Conservation (phyloP, 2,113 vertebrate genomes). For the Amblyornis subalaris region DNA sequence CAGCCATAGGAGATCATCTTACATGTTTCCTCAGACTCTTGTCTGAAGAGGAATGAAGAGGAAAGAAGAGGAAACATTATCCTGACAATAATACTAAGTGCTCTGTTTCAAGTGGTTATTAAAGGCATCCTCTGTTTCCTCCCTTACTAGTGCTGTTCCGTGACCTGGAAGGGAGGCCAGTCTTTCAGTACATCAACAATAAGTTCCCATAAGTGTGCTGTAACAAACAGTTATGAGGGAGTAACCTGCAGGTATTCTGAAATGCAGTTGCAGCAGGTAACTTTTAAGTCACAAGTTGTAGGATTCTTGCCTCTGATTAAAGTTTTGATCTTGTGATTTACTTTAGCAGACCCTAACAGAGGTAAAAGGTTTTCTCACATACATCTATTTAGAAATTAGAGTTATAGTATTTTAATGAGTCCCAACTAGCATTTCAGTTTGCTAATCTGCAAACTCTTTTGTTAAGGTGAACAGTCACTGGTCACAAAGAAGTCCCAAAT, state of each 20-base stretch:
- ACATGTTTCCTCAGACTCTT: not conserved
- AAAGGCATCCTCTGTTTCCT: not conserved
- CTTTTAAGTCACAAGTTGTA: not conserved
- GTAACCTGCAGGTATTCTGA: not conserved
- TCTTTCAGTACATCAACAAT: not conserved
- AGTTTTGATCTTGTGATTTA: not conserved
- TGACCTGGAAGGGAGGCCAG: not conserved
- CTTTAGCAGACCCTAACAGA: not conserved
- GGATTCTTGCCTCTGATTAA: not conserved
- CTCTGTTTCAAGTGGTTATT: not conserved
- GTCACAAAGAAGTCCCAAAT: not conserved
- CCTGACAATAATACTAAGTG: accelerated
- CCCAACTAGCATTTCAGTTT: not conserved
- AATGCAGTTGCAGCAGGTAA: not conserved
- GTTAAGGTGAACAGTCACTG: not conserved
- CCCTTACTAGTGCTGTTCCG: not conserved
- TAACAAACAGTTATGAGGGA: not conserved
- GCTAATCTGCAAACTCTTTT: not conserved
- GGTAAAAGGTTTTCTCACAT: not conserved
- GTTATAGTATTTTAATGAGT: not conserved
- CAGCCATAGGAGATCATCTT: not conserved
- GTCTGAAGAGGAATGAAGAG: not conserved
- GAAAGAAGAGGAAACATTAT: not conserved
- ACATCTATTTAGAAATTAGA: not conserved
- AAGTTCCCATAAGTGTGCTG: not conserved